Conservation (phyloP, 1,140 invertebrate genomes). For the Andricus grossulariae region DNA sequence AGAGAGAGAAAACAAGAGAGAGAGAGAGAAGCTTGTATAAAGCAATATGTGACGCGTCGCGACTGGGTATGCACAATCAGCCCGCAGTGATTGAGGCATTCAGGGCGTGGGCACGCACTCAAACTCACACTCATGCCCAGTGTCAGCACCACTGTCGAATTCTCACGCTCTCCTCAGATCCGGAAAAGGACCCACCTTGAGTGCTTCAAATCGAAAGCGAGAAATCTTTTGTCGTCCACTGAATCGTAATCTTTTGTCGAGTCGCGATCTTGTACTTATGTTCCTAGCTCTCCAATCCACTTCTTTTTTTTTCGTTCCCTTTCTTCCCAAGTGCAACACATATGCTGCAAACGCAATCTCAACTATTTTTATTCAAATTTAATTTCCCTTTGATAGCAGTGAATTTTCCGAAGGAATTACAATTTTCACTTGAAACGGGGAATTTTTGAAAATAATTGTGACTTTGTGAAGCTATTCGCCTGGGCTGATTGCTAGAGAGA, state of each 20-base stretch:
- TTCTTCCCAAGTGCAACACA: background rate
- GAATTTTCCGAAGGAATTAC: too few relatives aligned
- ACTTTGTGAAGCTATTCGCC: too few relatives aligned
- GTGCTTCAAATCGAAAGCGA: conserved; percentile 23
- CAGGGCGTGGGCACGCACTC: conserved; percentile 60
- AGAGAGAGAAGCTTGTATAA: conserved; percentile 38
- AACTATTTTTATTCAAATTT: background rate
- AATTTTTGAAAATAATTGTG: too few relatives aligned
- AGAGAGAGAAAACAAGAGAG: conserved; percentile 32
- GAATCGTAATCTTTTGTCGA: conserved; percentile 30
- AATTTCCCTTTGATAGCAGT: too few relatives aligned
- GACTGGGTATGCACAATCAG: conserved; percentile 66
- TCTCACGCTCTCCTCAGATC: conserved; percentile 61
- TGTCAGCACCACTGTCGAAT: conserved; percentile 51
- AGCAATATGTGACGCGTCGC: conserved; percentile 58
- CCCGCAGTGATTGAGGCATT: conserved; percentile 68
- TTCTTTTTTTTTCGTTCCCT: conserved; percentile 3
- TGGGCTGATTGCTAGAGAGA: too few relatives aligned
- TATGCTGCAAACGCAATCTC: background rate
- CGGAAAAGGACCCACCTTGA: conserved; percentile 11
- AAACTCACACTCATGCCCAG: conserved; percentile 50
- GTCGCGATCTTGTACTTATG: conserved; percentile 18
- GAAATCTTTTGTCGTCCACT: conserved; percentile 32
- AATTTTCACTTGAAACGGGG: too few relatives aligned
- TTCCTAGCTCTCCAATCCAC: background rate